Percentiles rank a stretch among this genome's conserved stretches.
These are phyloP conservation scores for Spisula solida DNA, from an alignment of 2,888 invertebrate genomes.

Conservation along the genomic window DNA sequence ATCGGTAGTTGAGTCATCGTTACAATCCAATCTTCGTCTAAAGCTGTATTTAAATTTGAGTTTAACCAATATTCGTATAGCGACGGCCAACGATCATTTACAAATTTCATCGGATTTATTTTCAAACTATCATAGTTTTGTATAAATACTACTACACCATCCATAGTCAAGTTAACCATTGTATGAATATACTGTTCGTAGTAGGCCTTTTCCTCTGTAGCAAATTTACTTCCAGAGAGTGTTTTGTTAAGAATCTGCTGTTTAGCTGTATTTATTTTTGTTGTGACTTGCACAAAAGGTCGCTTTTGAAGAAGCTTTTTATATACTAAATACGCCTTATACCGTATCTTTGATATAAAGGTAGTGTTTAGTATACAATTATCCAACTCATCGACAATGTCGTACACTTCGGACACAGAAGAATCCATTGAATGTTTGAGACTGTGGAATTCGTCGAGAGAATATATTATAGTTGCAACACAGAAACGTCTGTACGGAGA, in stretches of 20 bases:
- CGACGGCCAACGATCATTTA: conserved; percentile 24
- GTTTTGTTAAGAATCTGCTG: neutral
- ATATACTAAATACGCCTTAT: neutral
- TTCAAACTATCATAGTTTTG: neutral
- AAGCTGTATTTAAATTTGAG: conserved; percentile 36
- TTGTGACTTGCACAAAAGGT: neutral
- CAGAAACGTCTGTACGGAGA: neutral
- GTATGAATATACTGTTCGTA: conserved; percentile 3
- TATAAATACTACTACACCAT: neutral
- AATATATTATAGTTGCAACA: conserved; percentile 10
- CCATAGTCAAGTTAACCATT: conserved; percentile 11
- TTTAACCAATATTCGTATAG: conserved; percentile 39
- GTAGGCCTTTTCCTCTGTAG: neutral
- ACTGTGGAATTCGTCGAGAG: neutral
- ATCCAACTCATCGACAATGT: neutral
- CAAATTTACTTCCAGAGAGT: neutral
- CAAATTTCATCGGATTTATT: conserved; percentile 7
- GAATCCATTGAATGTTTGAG: neutral
- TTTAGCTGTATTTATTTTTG: neutral
- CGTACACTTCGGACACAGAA: conserved; percentile 11
- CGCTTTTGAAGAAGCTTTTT: neutral
- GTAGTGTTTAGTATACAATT: neutral
- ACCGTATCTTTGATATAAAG: neutral
- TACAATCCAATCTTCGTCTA: conserved; percentile 33
- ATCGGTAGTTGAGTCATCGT: neutral